Evolutionary conservation across 2,797 vertebrate species (phyloP).

Genomic region (Pitangus sulphuratus): DNA sequence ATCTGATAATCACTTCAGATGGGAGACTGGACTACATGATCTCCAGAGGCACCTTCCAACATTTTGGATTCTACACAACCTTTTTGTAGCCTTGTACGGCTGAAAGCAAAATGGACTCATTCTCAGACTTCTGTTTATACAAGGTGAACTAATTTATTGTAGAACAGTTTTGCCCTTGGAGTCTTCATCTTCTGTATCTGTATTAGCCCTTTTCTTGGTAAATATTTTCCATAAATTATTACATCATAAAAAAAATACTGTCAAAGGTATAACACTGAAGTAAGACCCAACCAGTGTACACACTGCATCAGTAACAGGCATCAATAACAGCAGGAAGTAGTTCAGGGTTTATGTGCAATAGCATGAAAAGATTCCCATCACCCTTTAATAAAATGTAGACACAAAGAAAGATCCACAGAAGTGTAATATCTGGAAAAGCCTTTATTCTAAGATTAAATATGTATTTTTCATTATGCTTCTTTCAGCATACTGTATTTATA

Average conservation of each 20-base stretch:
- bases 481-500: background rate
- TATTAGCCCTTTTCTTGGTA: background rate
- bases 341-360: background rate
- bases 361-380: background rate
- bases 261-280: background rate
- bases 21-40: background rate
- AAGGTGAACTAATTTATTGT: background rate
- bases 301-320: background rate
- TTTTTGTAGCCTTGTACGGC: background rate
- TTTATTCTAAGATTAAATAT: background rate
- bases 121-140: background rate
- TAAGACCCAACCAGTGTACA: background rate
- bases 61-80: background rate
- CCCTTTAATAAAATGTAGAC: background rate
- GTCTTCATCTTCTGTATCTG: background rate
- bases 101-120: background rate
- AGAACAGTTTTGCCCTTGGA: background rate
- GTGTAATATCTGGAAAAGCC: background rate
- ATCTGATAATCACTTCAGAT: background rate
- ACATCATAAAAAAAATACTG: background rate
- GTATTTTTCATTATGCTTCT: background rate
- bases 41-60: background rate
- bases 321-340: background rate
- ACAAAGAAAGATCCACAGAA: background rate
- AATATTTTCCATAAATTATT: background rate